Evolutionary conservation across 2,113 vertebrate species (phyloP).

Genomic region (Pithys albifrons): DNA sequence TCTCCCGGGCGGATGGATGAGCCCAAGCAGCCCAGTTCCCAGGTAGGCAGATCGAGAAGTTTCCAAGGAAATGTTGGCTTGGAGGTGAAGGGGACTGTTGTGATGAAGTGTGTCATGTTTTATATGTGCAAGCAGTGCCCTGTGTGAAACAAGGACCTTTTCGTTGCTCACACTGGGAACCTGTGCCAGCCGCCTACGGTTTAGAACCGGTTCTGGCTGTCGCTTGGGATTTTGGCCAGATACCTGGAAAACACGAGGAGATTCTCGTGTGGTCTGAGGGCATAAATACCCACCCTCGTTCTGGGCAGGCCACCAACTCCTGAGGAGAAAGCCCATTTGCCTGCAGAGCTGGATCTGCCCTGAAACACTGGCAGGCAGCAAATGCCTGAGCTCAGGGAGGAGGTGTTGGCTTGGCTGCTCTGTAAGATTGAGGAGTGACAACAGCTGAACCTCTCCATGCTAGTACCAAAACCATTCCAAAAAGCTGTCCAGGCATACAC

Average conservation of each 20-base stretch:
- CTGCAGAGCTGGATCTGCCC: neutral
- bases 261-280: neutral
- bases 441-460: neutral
- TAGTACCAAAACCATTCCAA: neutral
- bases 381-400: conserved; percentile 1
- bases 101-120: neutral
- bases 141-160: neutral
- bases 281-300: neutral
- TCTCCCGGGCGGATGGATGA: conserved; percentile 92
- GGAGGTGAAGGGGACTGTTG: neutral
- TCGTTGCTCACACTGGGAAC: neutral
- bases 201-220: neutral
- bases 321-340: neutral
- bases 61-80: neutral
- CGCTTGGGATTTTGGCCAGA: neutral
- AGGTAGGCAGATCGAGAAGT: conserved; percentile 73
- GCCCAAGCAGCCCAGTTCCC: conserved; percentile 84
- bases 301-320: conserved; percentile 40
- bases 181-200: fast-evolving
- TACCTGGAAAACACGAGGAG: neutral
- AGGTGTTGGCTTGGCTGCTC: neutral
- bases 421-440: neutral
- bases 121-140: neutral
- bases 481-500: neutral
- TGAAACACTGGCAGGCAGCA: neutral